Percentiles rank a stretch among this genome's conserved stretches.
Conservation (phyloP, 2,888 invertebrate genomes). For the Mythimna impura region DNA sequence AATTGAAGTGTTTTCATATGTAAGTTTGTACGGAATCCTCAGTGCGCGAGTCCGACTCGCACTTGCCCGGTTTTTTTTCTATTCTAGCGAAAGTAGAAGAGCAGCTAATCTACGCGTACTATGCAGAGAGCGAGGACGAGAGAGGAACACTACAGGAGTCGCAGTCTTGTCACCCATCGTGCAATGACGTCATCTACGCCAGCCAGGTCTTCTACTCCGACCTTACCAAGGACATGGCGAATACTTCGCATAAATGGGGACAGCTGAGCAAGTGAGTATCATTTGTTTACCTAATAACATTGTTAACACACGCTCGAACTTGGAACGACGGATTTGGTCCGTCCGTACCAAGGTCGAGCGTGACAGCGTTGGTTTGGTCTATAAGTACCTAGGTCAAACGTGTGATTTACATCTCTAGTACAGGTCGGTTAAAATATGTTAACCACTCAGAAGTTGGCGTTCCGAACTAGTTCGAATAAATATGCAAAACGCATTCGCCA, state of each 20-base stretch:
- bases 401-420: too few species aligned
- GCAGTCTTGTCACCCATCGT: slow-evolving; percentile 83
- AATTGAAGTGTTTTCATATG: too few species aligned
- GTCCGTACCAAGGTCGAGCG: too few species aligned
- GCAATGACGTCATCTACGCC: slow-evolving; percentile 85
- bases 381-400: too few species aligned
- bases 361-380: too few species aligned
- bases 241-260: slow-evolving; percentile 70
- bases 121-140: slow-evolving; percentile 82
- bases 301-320: background rate
- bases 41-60: too few species aligned
- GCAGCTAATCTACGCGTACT: slow-evolving; percentile 82
- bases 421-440: too few species aligned
- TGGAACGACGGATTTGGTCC: too few species aligned
- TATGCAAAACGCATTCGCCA: too few species aligned
- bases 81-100: slow-evolving; percentile 79
- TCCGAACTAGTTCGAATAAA: too few species aligned
- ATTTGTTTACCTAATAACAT: background rate
- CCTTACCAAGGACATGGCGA: slow-evolving; percentile 72
- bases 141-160: slow-evolving; percentile 68
- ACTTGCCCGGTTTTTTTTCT: background rate
- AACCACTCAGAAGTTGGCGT: too few species aligned
- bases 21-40: too few species aligned
- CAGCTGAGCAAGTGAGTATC: slow-evolving; percentile 71
- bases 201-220: slow-evolving; percentile 87